Conservation (phyloP, 2,797 vertebrate genomes). For the Kryptopterus vitreolus region DNA sequence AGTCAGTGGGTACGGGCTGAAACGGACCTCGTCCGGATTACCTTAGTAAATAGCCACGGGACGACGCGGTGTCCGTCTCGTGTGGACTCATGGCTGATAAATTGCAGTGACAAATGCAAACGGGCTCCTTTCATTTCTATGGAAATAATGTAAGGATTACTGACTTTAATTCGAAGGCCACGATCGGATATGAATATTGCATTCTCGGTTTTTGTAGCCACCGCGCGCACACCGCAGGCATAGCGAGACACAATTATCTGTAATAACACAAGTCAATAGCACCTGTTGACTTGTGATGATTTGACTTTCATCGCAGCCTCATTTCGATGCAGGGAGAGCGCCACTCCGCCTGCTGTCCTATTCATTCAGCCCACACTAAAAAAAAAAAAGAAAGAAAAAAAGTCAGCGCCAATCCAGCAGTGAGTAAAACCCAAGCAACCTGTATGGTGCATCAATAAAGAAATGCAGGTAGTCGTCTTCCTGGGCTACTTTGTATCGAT, state of each 20-base stretch:
- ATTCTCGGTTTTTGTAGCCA: constrained; percentile 23
- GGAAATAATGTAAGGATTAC: constrained; percentile 32
- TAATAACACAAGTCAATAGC: constrained; percentile 56
- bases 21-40: not conserved
- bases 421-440: constrained; percentile 63
- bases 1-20: not conserved
- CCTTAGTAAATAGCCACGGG: not conserved
- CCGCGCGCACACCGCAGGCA: not conserved
- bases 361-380: constrained; percentile 59
- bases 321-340: constrained; percentile 55
- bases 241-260: constrained; percentile 38
- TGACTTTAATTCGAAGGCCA: constrained; percentile 16
- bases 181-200: constrained; percentile 20
- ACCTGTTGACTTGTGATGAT: constrained; percentile 63
- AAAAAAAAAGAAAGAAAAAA: no score
- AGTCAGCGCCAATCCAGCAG: constrained; percentile 56
- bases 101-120: constrained; percentile 32
- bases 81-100: not conserved
- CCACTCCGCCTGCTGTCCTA: constrained; percentile 57
- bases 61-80: not conserved
- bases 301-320: constrained; percentile 41
- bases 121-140: constrained; percentile 30
- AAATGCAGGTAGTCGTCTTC: constrained; percentile 60
- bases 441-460: constrained; percentile 64
- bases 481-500: constrained; percentile 75